A percentile compares a stretch with the other conserved stretches of the same genome.
These are phyloP conservation scores for Ahaetulla prasina DNA, from an alignment of 2,113 vertebrate species.

Conservation along the genomic window DNA sequence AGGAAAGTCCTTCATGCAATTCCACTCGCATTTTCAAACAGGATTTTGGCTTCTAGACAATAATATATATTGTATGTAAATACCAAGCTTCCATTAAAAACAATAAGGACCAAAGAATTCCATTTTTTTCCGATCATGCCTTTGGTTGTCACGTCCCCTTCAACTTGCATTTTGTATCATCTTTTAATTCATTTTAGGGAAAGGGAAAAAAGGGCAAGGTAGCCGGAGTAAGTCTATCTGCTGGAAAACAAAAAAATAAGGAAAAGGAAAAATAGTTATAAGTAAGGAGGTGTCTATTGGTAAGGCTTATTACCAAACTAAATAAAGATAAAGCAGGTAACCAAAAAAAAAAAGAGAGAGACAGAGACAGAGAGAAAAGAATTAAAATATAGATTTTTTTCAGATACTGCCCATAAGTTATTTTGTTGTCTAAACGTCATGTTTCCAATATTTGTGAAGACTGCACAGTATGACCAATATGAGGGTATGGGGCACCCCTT, in stretches of 20 bases:
- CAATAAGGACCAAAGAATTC: slow-evolving; percentile 75
- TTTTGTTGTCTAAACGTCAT: slow-evolving; percentile 68
- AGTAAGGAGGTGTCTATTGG: slow-evolving; percentile 66
- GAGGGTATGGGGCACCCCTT: slow-evolving; percentile 70
- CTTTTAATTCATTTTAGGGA: slow-evolving; percentile 39
- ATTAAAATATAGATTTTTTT: slow-evolving; percentile 62
- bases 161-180: slow-evolving; percentile 33
- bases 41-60: slow-evolving; percentile 58
- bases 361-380: slow-evolving; percentile 32
- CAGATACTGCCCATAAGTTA: slow-evolving; percentile 69
- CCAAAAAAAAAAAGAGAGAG: slow-evolving; percentile 59
- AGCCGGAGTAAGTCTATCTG: slow-evolving; percentile 28
- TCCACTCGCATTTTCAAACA: slow-evolving; percentile 54
- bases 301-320: slow-evolving; percentile 79
- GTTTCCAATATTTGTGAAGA: slow-evolving; percentile 73
- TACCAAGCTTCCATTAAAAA: slow-evolving; percentile 64
- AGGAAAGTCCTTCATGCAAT: slow-evolving; percentile 61
- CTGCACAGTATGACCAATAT: slow-evolving; percentile 70
- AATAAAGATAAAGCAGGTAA: slow-evolving; percentile 72
- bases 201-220: slow-evolving; percentile 22
- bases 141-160: slow-evolving; percentile 48
- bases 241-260: slow-evolving; percentile 21
- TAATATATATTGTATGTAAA: slow-evolving; percentile 33
- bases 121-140: slow-evolving; percentile 63
- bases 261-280: slow-evolving; percentile 56